A percentile compares a stretch with the other conserved stretches of the same genome.
Conservation (phyloP, 2,113 vertebrate species). For the Corythornis madagascariensis region DNA sequence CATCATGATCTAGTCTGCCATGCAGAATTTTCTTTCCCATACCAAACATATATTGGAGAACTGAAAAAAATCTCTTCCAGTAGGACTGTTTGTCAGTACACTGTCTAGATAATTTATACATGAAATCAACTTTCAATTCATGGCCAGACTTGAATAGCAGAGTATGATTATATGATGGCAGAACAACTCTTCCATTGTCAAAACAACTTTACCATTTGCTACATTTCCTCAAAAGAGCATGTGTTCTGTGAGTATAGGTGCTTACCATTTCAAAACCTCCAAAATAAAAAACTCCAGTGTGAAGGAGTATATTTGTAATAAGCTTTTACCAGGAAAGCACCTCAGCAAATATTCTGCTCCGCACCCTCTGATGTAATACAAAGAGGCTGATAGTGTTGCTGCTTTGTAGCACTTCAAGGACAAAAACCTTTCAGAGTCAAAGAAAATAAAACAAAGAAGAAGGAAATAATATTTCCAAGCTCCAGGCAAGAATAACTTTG, state of each 20-base stretch:
- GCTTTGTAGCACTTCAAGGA: constrained; percentile 7
- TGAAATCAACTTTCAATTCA: not conserved
- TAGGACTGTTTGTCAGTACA: not conserved
- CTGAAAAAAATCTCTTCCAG: not conserved
- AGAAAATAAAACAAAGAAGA: not conserved
- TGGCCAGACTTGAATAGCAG: not conserved
- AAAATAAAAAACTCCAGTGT: not conserved
- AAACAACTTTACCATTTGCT: not conserved
- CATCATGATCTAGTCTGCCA: not conserved
- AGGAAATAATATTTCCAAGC: not conserved
- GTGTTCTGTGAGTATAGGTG: not conserved
- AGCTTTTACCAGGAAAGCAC: not conserved
- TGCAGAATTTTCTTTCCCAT: not conserved
- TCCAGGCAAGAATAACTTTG: not conserved
- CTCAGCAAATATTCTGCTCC: constrained; percentile 19
- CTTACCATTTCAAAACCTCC: constrained; percentile 10
- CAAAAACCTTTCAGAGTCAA: constrained; percentile 5
- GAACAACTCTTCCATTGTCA: not conserved
- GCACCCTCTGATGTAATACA: not conserved
- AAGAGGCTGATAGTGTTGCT: not conserved
- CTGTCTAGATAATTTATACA: not conserved
- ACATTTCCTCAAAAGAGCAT: not conserved
- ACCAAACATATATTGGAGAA: not conserved
- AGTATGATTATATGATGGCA: not conserved
- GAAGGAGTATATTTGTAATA: not conserved